phyloP scores from a whole-genome alignment of 2,797 vertebrate genomes.

The Phrynocephalus forsythii region DNA sequence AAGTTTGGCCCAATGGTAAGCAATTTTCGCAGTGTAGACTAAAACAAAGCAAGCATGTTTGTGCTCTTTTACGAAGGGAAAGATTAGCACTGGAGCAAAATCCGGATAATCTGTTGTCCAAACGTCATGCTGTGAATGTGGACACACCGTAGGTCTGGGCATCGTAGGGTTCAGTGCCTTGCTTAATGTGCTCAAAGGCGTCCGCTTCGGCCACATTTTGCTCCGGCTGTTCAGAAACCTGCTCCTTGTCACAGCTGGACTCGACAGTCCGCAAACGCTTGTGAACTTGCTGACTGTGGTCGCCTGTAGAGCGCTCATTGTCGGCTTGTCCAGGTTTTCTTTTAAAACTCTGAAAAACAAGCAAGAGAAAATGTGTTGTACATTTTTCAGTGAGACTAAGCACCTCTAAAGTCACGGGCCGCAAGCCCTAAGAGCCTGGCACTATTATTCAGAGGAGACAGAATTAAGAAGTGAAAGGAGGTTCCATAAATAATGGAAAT shows the following conservation, averaged over 20 bases:
- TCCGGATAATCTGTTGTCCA: neutral
- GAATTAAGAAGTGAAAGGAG: neutral
- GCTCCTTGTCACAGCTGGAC: constrained; percentile 63
- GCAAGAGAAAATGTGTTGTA: neutral
- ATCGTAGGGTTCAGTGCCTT: constrained; percentile 84
- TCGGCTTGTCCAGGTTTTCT: constrained; percentile 93
- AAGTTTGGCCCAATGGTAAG: neutral
- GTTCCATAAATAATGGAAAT: neutral
- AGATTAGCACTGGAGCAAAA: neutral
- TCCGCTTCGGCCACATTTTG: constrained; percentile 82
- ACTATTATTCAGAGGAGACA: neutral
- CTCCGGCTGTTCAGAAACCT: constrained; percentile 65
- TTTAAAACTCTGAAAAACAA: constrained; percentile 87
- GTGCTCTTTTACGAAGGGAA: neutral
- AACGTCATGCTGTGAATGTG: neutral
- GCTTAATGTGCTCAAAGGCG: constrained; percentile 89
- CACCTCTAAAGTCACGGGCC: neutral
- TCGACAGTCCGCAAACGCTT: constrained; percentile 91
- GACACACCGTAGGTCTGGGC: constrained; percentile 92
- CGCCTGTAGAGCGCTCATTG: constrained; percentile 88
- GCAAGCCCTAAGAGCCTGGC: neutral
- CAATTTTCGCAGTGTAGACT: neutral
- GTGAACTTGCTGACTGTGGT: constrained; percentile 86
- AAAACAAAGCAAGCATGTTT: neutral
- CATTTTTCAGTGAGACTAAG: neutral